phyloP scores from a whole-genome alignment of 2,888 invertebrate species.

The Isotomurus palustris region DNA sequence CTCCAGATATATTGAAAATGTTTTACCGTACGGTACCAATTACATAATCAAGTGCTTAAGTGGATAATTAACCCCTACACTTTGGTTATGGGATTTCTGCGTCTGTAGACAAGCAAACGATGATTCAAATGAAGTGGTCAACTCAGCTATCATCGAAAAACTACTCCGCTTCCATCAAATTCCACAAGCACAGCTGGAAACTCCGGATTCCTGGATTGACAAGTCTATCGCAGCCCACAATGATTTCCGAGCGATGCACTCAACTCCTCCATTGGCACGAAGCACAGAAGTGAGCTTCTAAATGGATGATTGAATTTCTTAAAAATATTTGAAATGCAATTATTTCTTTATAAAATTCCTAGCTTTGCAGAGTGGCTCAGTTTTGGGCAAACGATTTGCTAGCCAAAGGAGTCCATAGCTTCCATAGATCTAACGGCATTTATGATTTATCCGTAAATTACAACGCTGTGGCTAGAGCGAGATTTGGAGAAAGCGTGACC shows the following conservation, averaged over 20 bases:
- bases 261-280: constrained; percentile 3
- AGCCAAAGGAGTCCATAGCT: constrained; percentile 8
- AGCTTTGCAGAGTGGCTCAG: constrained; percentile 35
- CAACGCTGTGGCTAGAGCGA: neutral
- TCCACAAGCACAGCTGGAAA: neutral
- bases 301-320: neutral
- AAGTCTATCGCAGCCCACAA: constrained; percentile 15
- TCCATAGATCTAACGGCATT: constrained; percentile 15
- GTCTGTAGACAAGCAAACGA: too few relatives aligned
- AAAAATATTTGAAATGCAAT: neutral
- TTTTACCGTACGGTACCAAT: neutral
- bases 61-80: neutral
- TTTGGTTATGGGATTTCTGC: neutral
- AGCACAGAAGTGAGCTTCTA: constrained; percentile 12
- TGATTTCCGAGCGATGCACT: constrained; percentile 5
- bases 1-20: neutral
- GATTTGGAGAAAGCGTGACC: constrained; percentile 10
- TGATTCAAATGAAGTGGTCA: neutral
- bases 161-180: too few relatives aligned
- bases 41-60: too few relatives aligned
- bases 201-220: constrained; percentile 12
- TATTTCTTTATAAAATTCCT: neutral
- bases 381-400: constrained; percentile 24
- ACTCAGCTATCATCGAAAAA: too few relatives aligned
- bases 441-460: neutral